Evolutionary conservation across 1,140 invertebrate genomes (phyloP).

Genomic region (Geopemphigus sp.): DNA sequence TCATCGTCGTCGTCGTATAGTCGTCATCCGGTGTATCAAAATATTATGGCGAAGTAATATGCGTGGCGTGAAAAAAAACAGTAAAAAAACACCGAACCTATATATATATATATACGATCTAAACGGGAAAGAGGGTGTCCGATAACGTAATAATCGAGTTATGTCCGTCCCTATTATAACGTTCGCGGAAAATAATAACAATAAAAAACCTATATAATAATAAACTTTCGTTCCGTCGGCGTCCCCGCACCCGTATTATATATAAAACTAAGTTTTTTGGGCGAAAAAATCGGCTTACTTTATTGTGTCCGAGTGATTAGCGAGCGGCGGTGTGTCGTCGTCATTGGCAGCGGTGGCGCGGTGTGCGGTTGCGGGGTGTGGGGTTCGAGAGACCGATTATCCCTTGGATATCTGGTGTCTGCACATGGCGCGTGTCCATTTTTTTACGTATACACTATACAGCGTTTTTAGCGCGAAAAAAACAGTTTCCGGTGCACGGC

Average conservation of each 20-base stretch:
- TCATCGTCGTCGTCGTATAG: no score
- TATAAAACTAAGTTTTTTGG: no score
- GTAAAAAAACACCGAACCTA: neutral
- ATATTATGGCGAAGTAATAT: constrained; percentile 5
- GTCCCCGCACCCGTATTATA: neutral
- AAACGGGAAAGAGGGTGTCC: no score
- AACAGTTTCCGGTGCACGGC: constrained; percentile 29
- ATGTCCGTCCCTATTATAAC: neutral
- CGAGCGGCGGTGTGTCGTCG: neutral
- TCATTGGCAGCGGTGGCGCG: neutral
- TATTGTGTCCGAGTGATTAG: constrained; percentile 50
- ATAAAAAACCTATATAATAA: constrained; percentile 35
- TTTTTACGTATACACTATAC: neutral
- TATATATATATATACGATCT: neutral
- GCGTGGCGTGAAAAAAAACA: constrained; percentile 9
- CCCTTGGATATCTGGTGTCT: constrained; percentile 48
- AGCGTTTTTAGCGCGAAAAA: constrained; percentile 17
- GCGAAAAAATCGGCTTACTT: constrained; percentile 45
- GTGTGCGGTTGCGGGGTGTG: no score
- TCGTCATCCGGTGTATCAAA: constrained; percentile 23
- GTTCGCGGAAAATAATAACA: neutral
- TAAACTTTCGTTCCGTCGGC: constrained; percentile 33
- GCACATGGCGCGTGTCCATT: constrained; percentile 47
- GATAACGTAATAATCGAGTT: constrained; percentile 47
- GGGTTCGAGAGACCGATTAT: constrained; percentile 46